Conservation (phyloP, 2,888 invertebrate species). For the Pandemis corylana region DNA sequence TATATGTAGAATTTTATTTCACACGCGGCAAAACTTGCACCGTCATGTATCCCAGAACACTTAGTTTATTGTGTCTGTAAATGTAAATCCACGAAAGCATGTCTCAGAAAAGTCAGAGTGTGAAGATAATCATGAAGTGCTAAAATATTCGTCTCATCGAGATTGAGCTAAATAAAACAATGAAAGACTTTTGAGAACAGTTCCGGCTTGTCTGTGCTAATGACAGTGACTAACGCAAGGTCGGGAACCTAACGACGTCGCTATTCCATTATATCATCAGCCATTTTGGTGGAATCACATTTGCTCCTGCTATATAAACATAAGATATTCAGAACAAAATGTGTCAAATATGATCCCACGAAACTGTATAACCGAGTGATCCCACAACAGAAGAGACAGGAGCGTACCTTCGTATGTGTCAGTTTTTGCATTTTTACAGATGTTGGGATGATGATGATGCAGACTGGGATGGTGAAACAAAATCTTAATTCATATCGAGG, state of each 20-base stretch:
- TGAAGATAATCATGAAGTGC: slow-evolving; percentile 64
- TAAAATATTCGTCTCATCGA: slow-evolving; percentile 63
- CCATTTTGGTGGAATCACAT: slow-evolving; percentile 69
- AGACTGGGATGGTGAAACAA: slow-evolving; percentile 98
- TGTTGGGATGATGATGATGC: slow-evolving; percentile 99
- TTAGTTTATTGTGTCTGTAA: slow-evolving; percentile 65
- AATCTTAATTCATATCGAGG: slow-evolving; percentile 90
- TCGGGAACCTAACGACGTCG: slow-evolving; percentile 68
- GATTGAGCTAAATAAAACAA: slow-evolving; percentile 73
- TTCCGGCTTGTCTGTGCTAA: slow-evolving; percentile 80
- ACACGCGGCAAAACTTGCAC: slow-evolving; percentile 78
- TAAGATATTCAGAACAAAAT: not conserved
- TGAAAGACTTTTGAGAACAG: slow-evolving; percentile 79
- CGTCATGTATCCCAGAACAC: slow-evolving; percentile 75
- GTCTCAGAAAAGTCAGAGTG: slow-evolving; percentile 81
- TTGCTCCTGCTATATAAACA: slow-evolving; percentile 43
- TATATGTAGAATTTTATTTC: slow-evolving; percentile 77
- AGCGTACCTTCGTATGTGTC: slow-evolving; percentile 79
- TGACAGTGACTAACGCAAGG: slow-evolving; percentile 76
- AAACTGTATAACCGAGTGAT: slow-evolving; percentile 56
- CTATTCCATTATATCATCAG: slow-evolving; percentile 69
- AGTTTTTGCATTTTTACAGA: slow-evolving; percentile 92
- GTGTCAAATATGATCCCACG: slow-evolving; percentile 58
- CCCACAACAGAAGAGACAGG: slow-evolving; percentile 57
- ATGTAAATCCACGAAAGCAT: slow-evolving; percentile 82